Percentiles rank a stretch among this genome's conserved stretches.
These are phyloP conservation scores for Anarsia innoxiella DNA, from an alignment of 2,888 invertebrate genomes.

Conservation along the genomic window DNA sequence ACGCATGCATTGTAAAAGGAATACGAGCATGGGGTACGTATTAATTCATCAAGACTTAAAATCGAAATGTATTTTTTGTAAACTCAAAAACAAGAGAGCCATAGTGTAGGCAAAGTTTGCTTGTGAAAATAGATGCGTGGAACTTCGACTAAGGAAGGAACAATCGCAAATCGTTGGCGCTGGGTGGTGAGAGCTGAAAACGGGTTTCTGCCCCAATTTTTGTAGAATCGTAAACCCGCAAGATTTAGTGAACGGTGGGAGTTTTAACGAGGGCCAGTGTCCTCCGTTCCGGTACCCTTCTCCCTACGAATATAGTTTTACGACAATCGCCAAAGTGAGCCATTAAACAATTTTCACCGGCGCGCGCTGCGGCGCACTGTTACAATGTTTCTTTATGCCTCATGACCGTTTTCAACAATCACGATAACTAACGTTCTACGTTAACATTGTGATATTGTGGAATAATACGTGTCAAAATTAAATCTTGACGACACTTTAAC, in stretches of 20 bases:
- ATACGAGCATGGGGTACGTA: too few species aligned
- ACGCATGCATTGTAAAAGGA: too few species aligned
- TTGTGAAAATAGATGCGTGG: too few species aligned
- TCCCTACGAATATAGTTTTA: slow-evolving; percentile 36
- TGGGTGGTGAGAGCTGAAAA: too few species aligned
- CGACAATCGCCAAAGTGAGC: slow-evolving; percentile 7
- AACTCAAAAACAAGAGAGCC: too few species aligned
- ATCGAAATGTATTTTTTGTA: too few species aligned
- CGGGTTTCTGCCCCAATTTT: slow-evolving; percentile 48
- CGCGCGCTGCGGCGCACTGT: too few species aligned
- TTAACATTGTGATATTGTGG: slow-evolving; percentile 4
- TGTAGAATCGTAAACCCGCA: slow-evolving; percentile 64
- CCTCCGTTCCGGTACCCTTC: slow-evolving; percentile 31
- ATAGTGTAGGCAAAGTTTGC: too few species aligned
- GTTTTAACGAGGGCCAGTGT: slow-evolving; percentile 61
- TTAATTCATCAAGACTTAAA: too few species aligned
- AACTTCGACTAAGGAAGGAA: slow-evolving; percentile 2
- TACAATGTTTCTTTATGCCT: slow-evolving; percentile 33
- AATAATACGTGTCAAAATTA: slow-evolving; percentile 2
- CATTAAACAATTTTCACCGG: slow-evolving; percentile 19
- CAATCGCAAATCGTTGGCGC: slow-evolving; percentile 9
- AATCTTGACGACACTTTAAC: slow-evolving; percentile 4
- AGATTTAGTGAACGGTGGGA: slow-evolving; percentile 64
- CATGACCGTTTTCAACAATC: slow-evolving; percentile 18
- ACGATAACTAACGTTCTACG: not conserved